Evolutionary conservation across 2,888 invertebrate species (phyloP).

Genomic region (Ganaspis brasiliensis): DNA sequence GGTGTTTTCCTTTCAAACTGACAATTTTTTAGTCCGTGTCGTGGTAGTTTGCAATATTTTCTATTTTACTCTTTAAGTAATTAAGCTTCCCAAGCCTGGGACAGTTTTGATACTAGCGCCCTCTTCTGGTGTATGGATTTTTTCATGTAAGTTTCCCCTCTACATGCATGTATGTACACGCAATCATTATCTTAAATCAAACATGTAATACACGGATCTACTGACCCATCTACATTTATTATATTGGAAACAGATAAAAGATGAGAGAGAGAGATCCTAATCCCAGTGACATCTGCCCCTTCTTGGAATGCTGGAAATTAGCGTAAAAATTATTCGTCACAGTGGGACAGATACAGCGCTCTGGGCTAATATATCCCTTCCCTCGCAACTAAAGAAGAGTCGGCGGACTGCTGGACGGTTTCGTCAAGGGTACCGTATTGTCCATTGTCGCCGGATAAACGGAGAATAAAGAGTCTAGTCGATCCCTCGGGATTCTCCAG

Average conservation of each 20-base stretch:
- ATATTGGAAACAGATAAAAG: not conserved
- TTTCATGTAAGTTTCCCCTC: too few relatives aligned
- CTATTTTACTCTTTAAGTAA: too few relatives aligned
- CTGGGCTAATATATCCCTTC: slow-evolving; percentile 44
- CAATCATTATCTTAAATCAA: too few relatives aligned
- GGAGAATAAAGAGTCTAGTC: slow-evolving; percentile 66
- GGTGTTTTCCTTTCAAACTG: too few relatives aligned
- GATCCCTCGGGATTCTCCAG: slow-evolving; percentile 61
- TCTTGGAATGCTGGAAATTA: slow-evolving; percentile 64
- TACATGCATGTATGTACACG: too few relatives aligned
- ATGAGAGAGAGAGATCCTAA: not conserved
- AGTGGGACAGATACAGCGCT: slow-evolving; percentile 57
- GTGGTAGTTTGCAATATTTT: too few relatives aligned
- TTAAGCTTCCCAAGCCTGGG: too few relatives aligned
- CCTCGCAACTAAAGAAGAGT: slow-evolving; percentile 46
- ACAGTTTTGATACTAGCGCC: too few relatives aligned
- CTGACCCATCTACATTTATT: too few relatives aligned
- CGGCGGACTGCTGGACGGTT: slow-evolving; percentile 47
- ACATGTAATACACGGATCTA: too few relatives aligned
- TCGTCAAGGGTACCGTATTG: slow-evolving; percentile 59
- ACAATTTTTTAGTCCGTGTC: too few relatives aligned
- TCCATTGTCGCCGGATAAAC: slow-evolving; percentile 71
- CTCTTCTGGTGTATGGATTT: too few relatives aligned
- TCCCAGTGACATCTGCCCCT: slow-evolving; percentile 38
- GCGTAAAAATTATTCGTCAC: slow-evolving; percentile 77